These are phyloP conservation scores for Dryobota labecula DNA, from an alignment of 2,888 invertebrate genomes.

Conservation along the genomic window DNA sequence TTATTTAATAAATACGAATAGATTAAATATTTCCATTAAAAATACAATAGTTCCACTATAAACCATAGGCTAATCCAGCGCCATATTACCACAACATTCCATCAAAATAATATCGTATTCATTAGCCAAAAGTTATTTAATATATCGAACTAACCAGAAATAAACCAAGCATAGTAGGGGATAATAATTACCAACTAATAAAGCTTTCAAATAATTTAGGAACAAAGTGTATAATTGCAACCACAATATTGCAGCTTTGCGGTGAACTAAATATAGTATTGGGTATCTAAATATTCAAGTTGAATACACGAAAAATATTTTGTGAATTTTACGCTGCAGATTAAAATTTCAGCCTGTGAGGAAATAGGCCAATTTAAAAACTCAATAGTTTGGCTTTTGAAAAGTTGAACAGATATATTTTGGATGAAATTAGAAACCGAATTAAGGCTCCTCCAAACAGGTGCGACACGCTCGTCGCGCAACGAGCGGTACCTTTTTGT, in stretches of 20 bases:
- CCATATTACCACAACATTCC: conserved; percentile 13
- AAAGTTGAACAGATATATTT: neutral
- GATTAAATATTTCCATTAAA: conserved; percentile 1
- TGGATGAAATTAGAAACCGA: neutral
- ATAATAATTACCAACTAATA: conserved; percentile 39
- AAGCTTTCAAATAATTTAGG: conserved; percentile 48
- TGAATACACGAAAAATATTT: conserved; percentile 13
- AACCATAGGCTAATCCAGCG: neutral
- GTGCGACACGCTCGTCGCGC: no score
- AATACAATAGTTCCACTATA: no score
- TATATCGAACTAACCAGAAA: conserved; percentile 8
- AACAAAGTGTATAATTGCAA: conserved; percentile 30
- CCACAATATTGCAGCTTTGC: conserved; percentile 33
- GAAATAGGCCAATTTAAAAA: neutral
- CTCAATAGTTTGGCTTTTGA: neutral
- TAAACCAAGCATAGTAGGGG: conserved; percentile 14
- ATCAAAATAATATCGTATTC: conserved; percentile 41
- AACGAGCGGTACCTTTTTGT: no score
- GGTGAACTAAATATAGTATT: conserved; percentile 34
- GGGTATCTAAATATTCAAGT: conserved; percentile 18
- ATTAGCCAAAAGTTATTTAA: conserved; percentile 31
- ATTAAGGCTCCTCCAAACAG: no score
- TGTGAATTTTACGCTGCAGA: neutral
- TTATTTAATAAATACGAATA: conserved; percentile 8
- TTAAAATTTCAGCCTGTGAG: neutral